A percentile compares a stretch with the other conserved stretches of the same genome.
Evolutionary conservation across 2,113 vertebrate genomes (phyloP).

Genomic region (Empidonax alnorum): DNA sequence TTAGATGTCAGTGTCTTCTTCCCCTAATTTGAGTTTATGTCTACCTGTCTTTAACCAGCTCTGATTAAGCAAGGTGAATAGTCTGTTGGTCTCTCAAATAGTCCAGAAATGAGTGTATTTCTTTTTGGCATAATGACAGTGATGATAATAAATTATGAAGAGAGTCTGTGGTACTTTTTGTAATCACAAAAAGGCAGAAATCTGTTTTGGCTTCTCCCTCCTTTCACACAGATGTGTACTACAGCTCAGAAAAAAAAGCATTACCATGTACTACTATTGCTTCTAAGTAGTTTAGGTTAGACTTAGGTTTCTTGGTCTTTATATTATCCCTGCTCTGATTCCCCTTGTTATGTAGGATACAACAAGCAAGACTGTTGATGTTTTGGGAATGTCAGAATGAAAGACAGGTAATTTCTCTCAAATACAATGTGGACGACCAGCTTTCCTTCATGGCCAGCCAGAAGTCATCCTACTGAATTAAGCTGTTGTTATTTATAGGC

Average conservation of each 20-base stretch:
- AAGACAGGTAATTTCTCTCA: neutral
- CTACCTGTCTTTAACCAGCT: neutral
- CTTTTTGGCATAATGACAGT: neutral
- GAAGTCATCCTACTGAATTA: neutral
- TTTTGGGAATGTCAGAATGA: neutral
- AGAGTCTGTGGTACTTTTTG: neutral
- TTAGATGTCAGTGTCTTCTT: accelerated
- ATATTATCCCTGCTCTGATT: neutral
- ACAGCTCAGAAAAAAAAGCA: neutral
- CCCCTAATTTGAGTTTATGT: neutral
- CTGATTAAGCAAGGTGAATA: neutral
- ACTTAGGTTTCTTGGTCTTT: neutral
- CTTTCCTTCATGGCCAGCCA: neutral
- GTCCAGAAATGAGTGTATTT: neutral
- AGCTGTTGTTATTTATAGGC: neutral
- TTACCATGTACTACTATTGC: neutral
- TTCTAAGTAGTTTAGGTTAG: neutral
- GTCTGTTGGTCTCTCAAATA: neutral
- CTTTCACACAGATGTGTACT: neutral
- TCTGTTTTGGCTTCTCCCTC: neutral
- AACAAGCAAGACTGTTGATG: neutral
- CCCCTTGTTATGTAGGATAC: neutral
- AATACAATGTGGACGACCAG: neutral
- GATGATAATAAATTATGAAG: neutral
- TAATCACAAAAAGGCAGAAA: neutral